Evolutionary conservation across 2,797 vertebrate genomes (phyloP), one percentile per base, ranked within the genome.

Genomic region (Helostoma temminkii): DNA sequence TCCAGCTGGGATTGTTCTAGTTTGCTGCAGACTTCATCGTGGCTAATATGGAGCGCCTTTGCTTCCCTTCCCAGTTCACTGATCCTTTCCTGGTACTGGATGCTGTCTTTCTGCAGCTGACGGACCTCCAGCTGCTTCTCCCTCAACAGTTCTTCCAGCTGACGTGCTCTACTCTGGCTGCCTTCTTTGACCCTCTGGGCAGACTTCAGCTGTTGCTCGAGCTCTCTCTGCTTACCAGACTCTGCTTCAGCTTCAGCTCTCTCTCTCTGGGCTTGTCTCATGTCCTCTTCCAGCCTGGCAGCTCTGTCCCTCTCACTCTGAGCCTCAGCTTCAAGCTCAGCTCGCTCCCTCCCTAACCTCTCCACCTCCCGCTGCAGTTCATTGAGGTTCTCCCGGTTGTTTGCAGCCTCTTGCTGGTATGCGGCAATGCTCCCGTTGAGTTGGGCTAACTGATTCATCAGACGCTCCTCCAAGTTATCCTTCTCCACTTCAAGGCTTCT

Each of bases 361-460:
- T 94, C 92, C 26, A 86, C 62, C 54, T 93, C 88, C 41, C 84
- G 71, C 81, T 90, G 91, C n/a, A 93, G 79, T 6, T 88, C 88
- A 1, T 73, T 39, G 2, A 95, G 81, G 16, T 84, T 89, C 30
- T 95, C 92, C 49, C 94, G 93, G 70, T 94, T 89, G 67, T 97
- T 95, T 2, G 93, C 86, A 1, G 93, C 92, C 75, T 98, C 96
- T 80, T 99, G 98, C 86, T 98, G 97, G 78, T 98, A 99, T 88
- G 96, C 95, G 1, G 97, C 98, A 11, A 99, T 98, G 81, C 95
- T 98, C 32, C 98, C 97, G n/a, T 99, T 99, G 55, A 99, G 95
- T 88, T 98, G 96, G 43, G 98, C 97, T 86, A 99, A 71, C 72
- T 99, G 98, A 90, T 99, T 97, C 98, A 99, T 99, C 37, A 99